Conservation (phyloP, 2,113 vertebrate genomes). For the Megalops atlanticus region DNA sequence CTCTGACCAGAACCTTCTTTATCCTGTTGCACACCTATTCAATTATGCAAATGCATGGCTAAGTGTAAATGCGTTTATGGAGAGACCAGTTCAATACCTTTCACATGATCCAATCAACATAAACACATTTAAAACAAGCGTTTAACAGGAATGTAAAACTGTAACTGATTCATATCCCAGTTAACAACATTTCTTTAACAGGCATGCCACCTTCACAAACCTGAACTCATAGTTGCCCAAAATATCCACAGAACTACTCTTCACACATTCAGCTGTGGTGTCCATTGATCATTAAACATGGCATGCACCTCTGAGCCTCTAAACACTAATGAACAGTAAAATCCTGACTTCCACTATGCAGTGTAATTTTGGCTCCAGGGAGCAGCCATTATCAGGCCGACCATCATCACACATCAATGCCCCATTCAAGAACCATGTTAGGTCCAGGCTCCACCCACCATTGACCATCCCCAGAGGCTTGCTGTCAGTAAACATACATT, state of each 20-base stretch:
- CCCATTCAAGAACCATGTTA: conserved; percentile 3
- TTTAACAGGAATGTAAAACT: no score
- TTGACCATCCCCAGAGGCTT: neutral
- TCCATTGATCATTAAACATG: neutral
- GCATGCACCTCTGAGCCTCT: conserved; percentile 1
- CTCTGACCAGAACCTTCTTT: neutral
- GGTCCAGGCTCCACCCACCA: neutral
- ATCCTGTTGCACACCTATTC: neutral
- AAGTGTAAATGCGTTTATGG: neutral
- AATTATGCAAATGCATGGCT: neutral
- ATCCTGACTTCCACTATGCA: neutral
- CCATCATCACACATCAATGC: conserved; percentile 7
- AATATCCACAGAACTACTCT: no score
- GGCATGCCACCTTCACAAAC: no score
- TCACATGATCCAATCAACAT: no score
- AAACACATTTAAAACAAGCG: no score
- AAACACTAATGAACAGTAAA: conserved; percentile 15
- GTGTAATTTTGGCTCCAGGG: conserved; percentile 4
- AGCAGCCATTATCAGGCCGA: neutral
- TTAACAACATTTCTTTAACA: no score
- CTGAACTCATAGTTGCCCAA: no score
- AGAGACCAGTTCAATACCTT: neutral
- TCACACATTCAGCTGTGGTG: neutral
- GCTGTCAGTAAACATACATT: neutral
- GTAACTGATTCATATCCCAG: no score